Percentiles rank a stretch among this genome's conserved stretches.
phyloP scores from a whole-genome alignment of 2,888 invertebrate species.

The Clivina fossor region DNA sequence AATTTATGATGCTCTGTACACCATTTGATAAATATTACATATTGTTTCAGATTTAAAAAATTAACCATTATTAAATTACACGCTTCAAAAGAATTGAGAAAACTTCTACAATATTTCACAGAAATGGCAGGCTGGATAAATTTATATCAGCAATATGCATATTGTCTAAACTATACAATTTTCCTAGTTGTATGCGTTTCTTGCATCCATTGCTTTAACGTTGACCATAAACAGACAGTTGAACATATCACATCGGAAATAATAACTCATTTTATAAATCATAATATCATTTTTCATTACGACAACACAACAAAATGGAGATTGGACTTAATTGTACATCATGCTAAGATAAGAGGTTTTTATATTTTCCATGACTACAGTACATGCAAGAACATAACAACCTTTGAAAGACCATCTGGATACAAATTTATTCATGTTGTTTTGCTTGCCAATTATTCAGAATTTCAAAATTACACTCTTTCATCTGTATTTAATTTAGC shows the following conservation, averaged over 20 bases:
- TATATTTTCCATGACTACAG: too few species aligned
- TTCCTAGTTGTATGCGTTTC: conserved; percentile 9
- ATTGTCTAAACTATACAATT: conserved; percentile 5
- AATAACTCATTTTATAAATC: conserved; percentile 17
- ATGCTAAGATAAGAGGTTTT: conserved; percentile 3
- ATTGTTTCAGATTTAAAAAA: too few species aligned
- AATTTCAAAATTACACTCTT: conserved; percentile 5
- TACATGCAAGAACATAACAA: too few species aligned
- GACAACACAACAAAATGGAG: conserved; percentile 8
- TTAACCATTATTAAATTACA: too few species aligned
- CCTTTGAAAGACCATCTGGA: conserved; percentile 7
- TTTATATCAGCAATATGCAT: too few species aligned
- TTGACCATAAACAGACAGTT: too few species aligned
- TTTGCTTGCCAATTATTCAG: conserved; percentile 17
- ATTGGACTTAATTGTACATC: conserved; percentile 8
- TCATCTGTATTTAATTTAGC: too few species aligned
- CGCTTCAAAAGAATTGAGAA: too few species aligned
- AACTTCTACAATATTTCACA: too few species aligned
- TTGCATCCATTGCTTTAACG: neutral
- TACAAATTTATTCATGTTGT: conserved; percentile 24
- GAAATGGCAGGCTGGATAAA: too few species aligned
- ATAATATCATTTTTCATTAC: conserved; percentile 25
- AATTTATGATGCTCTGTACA: too few species aligned
- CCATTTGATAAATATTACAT: too few species aligned
- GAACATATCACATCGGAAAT: conserved; percentile 11